Base-by-base conservation (phyloP, 2,888 invertebrate species). In the Lycophotia porphyrea region DNA sequence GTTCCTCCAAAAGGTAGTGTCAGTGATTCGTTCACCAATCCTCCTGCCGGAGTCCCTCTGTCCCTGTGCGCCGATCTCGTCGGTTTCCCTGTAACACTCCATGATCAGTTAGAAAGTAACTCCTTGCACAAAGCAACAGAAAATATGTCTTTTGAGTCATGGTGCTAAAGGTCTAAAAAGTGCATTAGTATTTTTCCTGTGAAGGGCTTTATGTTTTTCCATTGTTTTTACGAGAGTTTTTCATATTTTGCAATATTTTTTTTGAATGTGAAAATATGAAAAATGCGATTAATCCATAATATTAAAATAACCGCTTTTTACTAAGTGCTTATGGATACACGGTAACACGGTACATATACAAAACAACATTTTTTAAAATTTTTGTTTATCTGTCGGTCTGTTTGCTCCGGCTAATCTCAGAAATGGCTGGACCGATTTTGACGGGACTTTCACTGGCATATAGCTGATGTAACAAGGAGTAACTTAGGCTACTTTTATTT, bases 1-100 rank as follows among this genome's bases (percentile, higher is more conserved):
- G 92, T 98, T 98, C 76, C 99, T 97, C 99, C 99, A 99, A 94
- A 99, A 99, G 21, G 98, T 98, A 13, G 99, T 98, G 91, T 99
- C 99, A 0, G 98, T 98, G 87, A 99, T 98, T 75, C 99, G 97
- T 95, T 99, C 99, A 0, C 99, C 99, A 36, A 99, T 96, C 81
- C 98, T 97, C 88, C 99, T 97, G 0, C 99, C 98, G 2, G 99
- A 98, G 92, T 99, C 99, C 76, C 98, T 97, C 93, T 99, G 99
- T 0, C 98, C 98, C 84, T 97, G 97, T 3, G 97, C 94, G 8
- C 98, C 98, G 90, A 97, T 98, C 91, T 98, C 98, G 89, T 98
- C 98, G 0, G 98, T 98, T 94, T 98, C 98, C 87, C 98, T 98
- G 88, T 55, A 88, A 87, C 13, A 79, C 73, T 80, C 72, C 64